phyloP scores from a whole-genome alignment of 2,797 vertebrate genomes.

The Clarias fuscus region DNA sequence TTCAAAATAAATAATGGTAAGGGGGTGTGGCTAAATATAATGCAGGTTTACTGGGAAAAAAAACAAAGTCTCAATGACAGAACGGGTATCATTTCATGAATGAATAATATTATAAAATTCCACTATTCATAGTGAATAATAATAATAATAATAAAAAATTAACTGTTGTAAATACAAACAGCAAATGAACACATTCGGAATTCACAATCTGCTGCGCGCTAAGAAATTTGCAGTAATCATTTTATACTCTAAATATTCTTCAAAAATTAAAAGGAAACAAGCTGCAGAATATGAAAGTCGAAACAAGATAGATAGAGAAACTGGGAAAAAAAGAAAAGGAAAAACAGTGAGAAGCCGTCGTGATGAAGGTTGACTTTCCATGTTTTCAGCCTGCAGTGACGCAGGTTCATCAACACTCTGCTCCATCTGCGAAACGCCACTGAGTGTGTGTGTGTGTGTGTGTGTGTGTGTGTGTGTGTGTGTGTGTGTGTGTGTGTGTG shows the following conservation, averaged over 20 bases:
- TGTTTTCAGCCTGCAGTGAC: constrained; percentile 24
- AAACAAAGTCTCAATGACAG: not conserved
- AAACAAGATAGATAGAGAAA: not conserved
- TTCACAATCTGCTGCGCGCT: not conserved
- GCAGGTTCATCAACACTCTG: constrained; percentile 27
- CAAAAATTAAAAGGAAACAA: too few relatives aligned
- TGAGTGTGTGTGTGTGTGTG: not conserved
- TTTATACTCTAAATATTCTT: not conserved
- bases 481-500: not conserved
- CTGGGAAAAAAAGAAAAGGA: not conserved
- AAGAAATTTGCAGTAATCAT: not conserved
- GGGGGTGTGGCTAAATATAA: not conserved
- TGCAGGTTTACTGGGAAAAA: not conserved
- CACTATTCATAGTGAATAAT: not conserved
- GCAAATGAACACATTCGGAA: not conserved
- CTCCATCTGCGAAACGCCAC: constrained; percentile 11
- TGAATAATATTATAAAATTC: not conserved
- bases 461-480: not conserved
- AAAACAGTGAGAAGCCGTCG: not conserved
- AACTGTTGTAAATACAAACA: not conserved
- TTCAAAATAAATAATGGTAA: not conserved
- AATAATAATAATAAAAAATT: too few relatives aligned
- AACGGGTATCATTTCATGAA: not conserved
- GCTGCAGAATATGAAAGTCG: not conserved
- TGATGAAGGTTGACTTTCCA: constrained; percentile 14